Evolutionary conservation across 2,113 vertebrate genomes (phyloP).

Genomic region (human): GRCh38 chr6:36285001-36285500

Average conservation of each 20-base stretch:
- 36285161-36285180: conserved; percentile 23
- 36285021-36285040: conserved; percentile 25
- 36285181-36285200: not conserved
- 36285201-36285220: not conserved
- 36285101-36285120: not conserved
- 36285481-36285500: conserved; percentile 48
- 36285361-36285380: not conserved
- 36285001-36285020: not conserved
- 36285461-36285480: not conserved
- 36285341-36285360: conserved; percentile 75
- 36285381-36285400: not conserved
- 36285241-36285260: not conserved
- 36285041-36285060: not conserved
- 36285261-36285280: fast-evolving
- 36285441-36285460: not conserved
- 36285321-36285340: conserved; percentile 66
- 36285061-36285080: not conserved
- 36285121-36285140: conserved; percentile 21
- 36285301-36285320: not conserved
- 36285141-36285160: conserved; percentile 9
- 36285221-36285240: not conserved
- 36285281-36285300: not conserved
- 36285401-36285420: not conserved
- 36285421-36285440: not conserved
- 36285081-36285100: not conserved